These are phyloP conservation scores for Bombyx mandarina DNA, from an alignment of 1,140 invertebrate species.

Conservation along the genomic window DNA sequence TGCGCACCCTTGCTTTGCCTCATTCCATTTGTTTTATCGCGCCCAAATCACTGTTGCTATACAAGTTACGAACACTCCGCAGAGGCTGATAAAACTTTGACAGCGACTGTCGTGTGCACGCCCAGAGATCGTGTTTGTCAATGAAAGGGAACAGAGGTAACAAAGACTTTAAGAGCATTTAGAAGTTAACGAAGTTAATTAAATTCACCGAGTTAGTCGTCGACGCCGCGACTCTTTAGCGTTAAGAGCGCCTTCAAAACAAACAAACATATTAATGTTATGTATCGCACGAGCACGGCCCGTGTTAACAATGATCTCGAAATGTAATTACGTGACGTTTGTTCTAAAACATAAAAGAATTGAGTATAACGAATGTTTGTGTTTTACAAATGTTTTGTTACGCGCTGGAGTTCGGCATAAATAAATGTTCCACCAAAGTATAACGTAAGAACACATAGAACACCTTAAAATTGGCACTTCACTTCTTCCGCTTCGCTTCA, in stretches of 20 bases:
- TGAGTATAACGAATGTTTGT: too few species aligned
- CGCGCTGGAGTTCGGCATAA: too few species aligned
- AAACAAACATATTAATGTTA: constrained; percentile 62
- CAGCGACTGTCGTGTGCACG: constrained; percentile 57
- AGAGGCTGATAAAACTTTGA: constrained; percentile 57
- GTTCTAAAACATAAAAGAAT: constrained; percentile 26
- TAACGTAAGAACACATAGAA: too few species aligned
- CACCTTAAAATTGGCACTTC: too few species aligned
- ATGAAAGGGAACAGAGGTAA: constrained; percentile 58
- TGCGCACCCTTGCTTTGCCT: constrained; percentile 44
- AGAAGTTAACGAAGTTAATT: constrained; percentile 70
- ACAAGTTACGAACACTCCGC: constrained; percentile 36
- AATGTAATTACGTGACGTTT: constrained; percentile 51
- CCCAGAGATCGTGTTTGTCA: constrained; percentile 46
- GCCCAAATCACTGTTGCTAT: constrained; percentile 62
- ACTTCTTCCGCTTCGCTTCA: too few species aligned
- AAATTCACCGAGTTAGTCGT: constrained; percentile 63
- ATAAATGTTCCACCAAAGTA: too few species aligned
- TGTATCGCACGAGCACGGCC: constrained; percentile 53
- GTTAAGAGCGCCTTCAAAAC: constrained; percentile 61
- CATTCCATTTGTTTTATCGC: constrained; percentile 61
- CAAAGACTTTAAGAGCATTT: constrained; percentile 70
- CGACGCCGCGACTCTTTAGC: constrained; percentile 51
- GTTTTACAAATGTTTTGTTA: too few species aligned
- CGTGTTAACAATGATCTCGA: constrained; percentile 40